Percentiles rank a stretch among this genome's conserved stretches.
phyloP scores from a whole-genome alignment of 2,888 invertebrate species.

The Tortricodes alternella region DNA sequence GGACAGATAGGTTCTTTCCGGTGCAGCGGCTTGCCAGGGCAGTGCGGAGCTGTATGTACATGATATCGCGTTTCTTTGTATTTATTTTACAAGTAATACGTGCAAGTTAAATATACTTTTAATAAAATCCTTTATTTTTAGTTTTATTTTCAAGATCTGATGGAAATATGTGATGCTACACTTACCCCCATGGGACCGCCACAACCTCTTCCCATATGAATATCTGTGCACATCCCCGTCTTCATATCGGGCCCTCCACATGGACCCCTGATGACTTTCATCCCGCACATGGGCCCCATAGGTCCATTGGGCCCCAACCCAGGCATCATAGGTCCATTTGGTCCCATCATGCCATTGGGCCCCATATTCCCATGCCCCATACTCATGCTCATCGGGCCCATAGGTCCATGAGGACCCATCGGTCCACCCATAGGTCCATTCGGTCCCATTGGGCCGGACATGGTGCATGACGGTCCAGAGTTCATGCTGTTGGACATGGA shows the following conservation, averaged over 20 bases:
- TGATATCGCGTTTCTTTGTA: too few species aligned
- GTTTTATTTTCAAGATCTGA: too few species aligned
- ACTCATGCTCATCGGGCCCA: constrained; percentile 40
- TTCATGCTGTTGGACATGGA: constrained; percentile 74
- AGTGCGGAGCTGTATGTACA: too few species aligned
- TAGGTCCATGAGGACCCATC: constrained; percentile 63
- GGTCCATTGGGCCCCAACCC: constrained; percentile 75
- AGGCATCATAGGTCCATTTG: constrained; percentile 71
- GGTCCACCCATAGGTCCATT: constrained; percentile 54
- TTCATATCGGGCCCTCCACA: constrained; percentile 81
- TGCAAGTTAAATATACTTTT: too few species aligned
- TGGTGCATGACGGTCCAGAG: constrained; percentile 74
- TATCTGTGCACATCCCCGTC: constrained; percentile 76
- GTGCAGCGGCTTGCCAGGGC: too few species aligned
- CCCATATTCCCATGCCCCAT: constrained; percentile 62
- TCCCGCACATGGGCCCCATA: constrained; percentile 80
- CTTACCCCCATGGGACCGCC: constrained; percentile 81
- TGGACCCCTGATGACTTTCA: constrained; percentile 74
- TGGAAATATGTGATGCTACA: constrained; percentile 26
- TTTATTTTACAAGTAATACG: too few species aligned
- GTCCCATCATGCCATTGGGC: constrained; percentile 74
- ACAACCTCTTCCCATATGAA: constrained; percentile 79
- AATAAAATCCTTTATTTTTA: too few species aligned
- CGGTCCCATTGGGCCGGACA: constrained; percentile 68
- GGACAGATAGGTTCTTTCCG: too few species aligned